Conservation (phyloP, 2,888 invertebrate genomes). For the Tetrapedia diversipes region DNA sequence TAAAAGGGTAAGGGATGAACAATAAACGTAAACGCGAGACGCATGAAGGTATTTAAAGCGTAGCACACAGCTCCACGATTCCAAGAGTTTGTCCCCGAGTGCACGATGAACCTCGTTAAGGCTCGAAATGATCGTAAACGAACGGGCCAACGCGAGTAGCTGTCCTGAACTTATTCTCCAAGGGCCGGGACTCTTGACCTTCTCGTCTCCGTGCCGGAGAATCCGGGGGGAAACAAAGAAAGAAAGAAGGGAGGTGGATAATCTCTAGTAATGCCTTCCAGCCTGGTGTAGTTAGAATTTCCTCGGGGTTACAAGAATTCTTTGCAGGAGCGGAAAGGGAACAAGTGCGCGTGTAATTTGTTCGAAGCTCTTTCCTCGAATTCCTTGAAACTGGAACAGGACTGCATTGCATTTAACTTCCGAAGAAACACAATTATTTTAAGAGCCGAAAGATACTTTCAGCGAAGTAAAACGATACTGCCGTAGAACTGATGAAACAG, state of each 20-base stretch:
- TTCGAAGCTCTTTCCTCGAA: constrained; percentile 54
- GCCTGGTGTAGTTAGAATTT: constrained; percentile 58
- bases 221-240: constrained; percentile 15
- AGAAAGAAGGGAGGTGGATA: constrained; percentile 41
- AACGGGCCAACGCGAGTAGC: constrained; percentile 32
- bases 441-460: background rate
- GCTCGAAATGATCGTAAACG: constrained; percentile 64
- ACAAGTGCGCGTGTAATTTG: constrained; percentile 53
- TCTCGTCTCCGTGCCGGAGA: background rate
- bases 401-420: background rate
- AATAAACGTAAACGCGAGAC: constrained; percentile 4
- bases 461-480: background rate
- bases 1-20: background rate
- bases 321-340: constrained; percentile 1
- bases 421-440: constrained; percentile 16
- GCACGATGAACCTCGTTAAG: constrained; percentile 66
- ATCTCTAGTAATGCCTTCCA: constrained; percentile 56
- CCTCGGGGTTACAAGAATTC: constrained; percentile 38
- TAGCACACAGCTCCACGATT: constrained; percentile 17
- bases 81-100: constrained; percentile 32
- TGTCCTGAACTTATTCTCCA: constrained; percentile 11
- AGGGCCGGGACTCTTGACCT: constrained; percentile 23
- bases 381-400: constrained; percentile 37
- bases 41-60: constrained; percentile 27
- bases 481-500: too few relatives aligned